Evolutionary conservation across 2,113 vertebrate species (phyloP).

Genomic region (Bothrops jararaca): DNA sequence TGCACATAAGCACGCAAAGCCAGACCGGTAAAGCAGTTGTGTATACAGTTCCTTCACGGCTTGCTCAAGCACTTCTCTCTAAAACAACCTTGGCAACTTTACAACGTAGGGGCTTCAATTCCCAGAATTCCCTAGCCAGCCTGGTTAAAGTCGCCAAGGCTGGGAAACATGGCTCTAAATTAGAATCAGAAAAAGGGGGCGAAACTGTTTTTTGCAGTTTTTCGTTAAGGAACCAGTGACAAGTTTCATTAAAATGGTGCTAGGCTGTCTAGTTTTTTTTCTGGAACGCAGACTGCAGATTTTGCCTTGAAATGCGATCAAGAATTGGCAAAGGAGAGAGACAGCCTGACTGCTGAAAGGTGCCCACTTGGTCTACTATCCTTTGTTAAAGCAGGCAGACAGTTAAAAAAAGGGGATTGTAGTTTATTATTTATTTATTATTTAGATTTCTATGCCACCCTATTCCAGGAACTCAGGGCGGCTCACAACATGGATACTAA

Average conservation of each 20-base stretch:
- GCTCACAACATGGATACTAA: too few relatives aligned
- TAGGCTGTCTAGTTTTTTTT: not conserved
- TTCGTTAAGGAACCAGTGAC: not conserved
- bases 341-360: too few relatives aligned
- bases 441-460: too few relatives aligned
- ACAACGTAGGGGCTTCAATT: not conserved
- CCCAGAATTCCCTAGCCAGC: not conserved
- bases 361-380: too few relatives aligned
- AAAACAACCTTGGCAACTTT: not conserved
- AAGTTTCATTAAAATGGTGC: not conserved
- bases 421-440: too few relatives aligned
- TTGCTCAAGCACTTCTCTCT: not conserved
- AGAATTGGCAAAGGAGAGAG: too few relatives aligned
- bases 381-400: too few relatives aligned
- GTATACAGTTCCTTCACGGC: not conserved
- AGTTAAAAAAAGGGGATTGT: too few relatives aligned
- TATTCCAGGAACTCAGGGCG: too few relatives aligned
- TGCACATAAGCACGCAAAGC: not conserved
- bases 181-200: not conserved
- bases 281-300: not conserved
- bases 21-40: not conserved
- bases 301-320: not conserved
- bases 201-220: not conserved
- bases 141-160: not conserved
- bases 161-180: too few relatives aligned